Percentiles rank a stretch among this genome's conserved stretches.
Evolutionary conservation across 2,113 vertebrate genomes (phyloP).

Genomic region (Brachypteracias leptosomus): DNA sequence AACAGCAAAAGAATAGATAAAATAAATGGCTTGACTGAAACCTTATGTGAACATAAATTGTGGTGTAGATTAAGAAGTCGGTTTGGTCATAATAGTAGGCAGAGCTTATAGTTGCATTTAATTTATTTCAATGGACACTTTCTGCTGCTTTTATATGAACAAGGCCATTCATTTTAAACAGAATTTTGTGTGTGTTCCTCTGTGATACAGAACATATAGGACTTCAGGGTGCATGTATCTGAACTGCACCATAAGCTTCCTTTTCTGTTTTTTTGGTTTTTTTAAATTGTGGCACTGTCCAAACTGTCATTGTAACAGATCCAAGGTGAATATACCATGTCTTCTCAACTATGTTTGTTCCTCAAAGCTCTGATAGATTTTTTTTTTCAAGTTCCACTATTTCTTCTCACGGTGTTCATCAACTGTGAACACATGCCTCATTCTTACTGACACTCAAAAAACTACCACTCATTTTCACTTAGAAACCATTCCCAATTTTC

Average conservation of each 20-base stretch:
- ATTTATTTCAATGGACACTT: background rate
- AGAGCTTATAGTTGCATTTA: background rate
- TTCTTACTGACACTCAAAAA: background rate
- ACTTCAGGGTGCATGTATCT: background rate
- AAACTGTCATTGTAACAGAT: background rate
- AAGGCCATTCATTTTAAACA: background rate
- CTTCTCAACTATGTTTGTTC: background rate
- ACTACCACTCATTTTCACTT: background rate
- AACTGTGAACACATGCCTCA: background rate
- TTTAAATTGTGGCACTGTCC: background rate
- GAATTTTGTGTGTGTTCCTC: background rate
- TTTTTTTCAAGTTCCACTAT: background rate
- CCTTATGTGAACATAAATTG: background rate
- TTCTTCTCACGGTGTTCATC: background rate
- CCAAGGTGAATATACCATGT: background rate
- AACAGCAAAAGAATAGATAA: background rate
- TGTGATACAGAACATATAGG: background rate
- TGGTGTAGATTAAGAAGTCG: background rate
- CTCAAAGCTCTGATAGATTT: background rate
- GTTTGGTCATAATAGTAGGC: background rate
- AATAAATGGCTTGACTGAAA: constrained; percentile 6
- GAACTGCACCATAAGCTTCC: background rate
- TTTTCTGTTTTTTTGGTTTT: background rate
- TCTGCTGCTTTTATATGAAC: background rate
- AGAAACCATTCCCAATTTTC: background rate